A percentile compares a stretch with the other conserved stretches of the same genome.
These are phyloP conservation scores for Pantherophis guttatus DNA, from an alignment of 2,113 vertebrate species.

Conservation along the genomic window DNA sequence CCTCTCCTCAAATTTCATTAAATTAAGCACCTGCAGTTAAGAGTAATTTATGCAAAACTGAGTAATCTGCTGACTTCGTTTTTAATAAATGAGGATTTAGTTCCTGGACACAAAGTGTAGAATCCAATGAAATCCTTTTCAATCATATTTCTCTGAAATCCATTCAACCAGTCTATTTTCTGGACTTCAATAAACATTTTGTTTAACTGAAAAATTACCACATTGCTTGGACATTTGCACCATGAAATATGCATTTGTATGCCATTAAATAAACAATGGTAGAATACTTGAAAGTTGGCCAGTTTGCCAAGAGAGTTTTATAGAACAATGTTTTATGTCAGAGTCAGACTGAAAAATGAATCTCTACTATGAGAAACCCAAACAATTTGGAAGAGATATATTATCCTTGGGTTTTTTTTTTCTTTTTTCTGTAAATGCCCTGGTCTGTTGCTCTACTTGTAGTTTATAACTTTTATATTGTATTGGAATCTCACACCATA, in stretches of 20 bases:
- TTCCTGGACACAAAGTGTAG: not conserved
- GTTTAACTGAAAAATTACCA: slow-evolving; percentile 2
- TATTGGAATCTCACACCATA: not conserved
- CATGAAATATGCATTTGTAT: slow-evolving; percentile 15
- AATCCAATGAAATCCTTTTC: not conserved
- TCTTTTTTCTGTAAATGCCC: not conserved
- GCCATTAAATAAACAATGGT: slow-evolving; percentile 11
- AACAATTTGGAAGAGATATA: not conserved
- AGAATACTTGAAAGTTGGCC: not conserved
- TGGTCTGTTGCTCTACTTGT: not conserved
- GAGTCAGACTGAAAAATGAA: not conserved
- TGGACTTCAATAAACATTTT: slow-evolving; percentile 1
- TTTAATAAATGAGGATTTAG: slow-evolving; percentile 12
- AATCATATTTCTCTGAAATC: not conserved
- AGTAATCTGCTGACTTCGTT: slow-evolving; percentile 3
- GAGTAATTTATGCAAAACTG: slow-evolving; percentile 1
- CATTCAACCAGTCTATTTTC: not conserved
- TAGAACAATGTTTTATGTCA: not conserved
- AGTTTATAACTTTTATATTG: not conserved
- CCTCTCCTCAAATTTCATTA: not conserved
- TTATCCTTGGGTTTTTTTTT: rapidly evolving
- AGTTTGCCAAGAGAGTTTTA: slow-evolving; percentile 12
- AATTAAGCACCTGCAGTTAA: not conserved
- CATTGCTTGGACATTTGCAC: not conserved
- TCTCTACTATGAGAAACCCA: not conserved